These are phyloP conservation scores for Perodicticus potto DNA, from an alignment of 2,797 vertebrate species.

Conservation along the genomic window DNA sequence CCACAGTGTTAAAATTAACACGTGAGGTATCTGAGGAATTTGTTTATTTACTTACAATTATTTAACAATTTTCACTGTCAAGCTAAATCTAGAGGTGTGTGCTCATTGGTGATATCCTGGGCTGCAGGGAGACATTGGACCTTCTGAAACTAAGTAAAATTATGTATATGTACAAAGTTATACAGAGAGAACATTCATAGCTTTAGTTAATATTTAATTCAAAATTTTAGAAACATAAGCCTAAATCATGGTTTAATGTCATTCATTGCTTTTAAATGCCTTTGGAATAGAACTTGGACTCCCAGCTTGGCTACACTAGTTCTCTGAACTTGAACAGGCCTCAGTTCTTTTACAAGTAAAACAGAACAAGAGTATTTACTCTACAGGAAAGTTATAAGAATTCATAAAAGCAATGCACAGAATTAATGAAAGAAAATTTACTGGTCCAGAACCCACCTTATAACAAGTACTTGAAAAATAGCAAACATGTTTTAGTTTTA, in stretches of 20 bases:
- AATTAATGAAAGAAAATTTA: constrained; percentile 55
- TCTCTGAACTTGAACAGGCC: constrained; percentile 25
- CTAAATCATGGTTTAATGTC: constrained; percentile 50
- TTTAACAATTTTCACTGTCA: not conserved
- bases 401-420: constrained; percentile 5
- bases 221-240: constrained; percentile 59
- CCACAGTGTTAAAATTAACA: not conserved
- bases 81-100: not conserved
- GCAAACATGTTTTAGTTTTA: constrained; percentile 47
- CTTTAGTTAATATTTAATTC: constrained; percentile 55
- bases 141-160: constrained; percentile 42
- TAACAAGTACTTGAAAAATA: constrained; percentile 34
- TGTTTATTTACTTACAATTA: not conserved
- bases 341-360: constrained; percentile 30
- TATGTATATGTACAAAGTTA: constrained; percentile 25
- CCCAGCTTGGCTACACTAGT: not conserved
- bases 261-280: not conserved
- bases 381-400: not conserved
- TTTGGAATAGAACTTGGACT: not conserved
- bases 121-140: not conserved
- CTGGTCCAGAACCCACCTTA: not conserved
- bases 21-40: not conserved
- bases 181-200: constrained; percentile 21
- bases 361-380: not conserved
- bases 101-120: not conserved